phyloP scores from a whole-genome alignment of 2,797 vertebrate species.

The Crenichthys baileyi region DNA sequence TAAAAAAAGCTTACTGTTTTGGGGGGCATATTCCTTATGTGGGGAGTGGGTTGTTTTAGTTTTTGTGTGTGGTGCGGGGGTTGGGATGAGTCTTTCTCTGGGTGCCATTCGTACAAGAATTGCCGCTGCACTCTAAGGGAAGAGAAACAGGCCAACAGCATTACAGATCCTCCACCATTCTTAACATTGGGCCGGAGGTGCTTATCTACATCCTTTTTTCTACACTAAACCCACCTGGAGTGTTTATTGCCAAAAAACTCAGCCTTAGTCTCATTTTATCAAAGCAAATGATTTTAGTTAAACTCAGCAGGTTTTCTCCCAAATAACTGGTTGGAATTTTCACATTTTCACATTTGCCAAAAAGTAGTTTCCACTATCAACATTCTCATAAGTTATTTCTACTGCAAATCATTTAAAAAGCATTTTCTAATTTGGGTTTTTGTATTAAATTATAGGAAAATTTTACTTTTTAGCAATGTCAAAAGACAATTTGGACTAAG shows the following conservation, averaged over 20 bases:
- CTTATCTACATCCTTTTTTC: not conserved
- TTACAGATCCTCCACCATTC: not conserved
- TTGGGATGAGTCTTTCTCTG: no score
- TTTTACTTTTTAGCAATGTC: no score
- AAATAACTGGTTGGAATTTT: not conserved
- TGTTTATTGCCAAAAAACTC: not conserved
- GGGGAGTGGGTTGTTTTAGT: no score
- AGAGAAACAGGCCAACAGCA: not conserved
- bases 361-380: not conserved
- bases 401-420: not conserved
- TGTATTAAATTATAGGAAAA: constrained; percentile 20
- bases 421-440: not conserved
- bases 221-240: no score
- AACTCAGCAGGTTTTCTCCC: not conserved
- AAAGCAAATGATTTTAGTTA: not conserved
- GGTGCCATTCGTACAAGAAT: no score
- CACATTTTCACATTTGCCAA: not conserved
- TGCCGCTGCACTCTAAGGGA: not conserved
- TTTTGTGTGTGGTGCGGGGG: no score
- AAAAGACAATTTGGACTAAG: no score
- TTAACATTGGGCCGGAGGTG: not conserved
- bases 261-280: not conserved
- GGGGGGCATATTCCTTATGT: no score
- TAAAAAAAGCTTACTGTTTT: no score
- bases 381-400: not conserved